phyloP scores from a whole-genome alignment of 2,113 vertebrate species.

The Coturnix japonica region DNA sequence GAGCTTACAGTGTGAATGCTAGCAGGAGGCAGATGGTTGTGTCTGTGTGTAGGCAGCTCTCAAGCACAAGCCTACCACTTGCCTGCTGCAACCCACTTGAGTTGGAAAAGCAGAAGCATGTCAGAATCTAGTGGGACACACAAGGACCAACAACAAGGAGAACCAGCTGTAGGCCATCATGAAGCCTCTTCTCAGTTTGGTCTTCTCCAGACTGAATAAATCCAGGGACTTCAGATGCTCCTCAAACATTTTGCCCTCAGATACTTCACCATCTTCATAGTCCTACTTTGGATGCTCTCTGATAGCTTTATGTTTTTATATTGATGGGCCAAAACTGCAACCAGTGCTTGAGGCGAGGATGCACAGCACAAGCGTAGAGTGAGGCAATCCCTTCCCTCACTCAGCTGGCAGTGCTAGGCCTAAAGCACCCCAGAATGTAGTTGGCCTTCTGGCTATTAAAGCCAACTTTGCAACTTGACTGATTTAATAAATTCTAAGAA shows the following conservation, averaged over 20 bases:
- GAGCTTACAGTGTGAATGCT: not conserved
- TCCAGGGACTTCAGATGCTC: too few relatives aligned
- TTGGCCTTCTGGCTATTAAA: not conserved
- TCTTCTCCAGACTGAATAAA: too few relatives aligned
- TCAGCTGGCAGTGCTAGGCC: not conserved
- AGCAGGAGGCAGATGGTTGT: not conserved
- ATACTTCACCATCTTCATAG: too few relatives aligned
- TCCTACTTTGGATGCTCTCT: too few relatives aligned
- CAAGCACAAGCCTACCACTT: not conserved
- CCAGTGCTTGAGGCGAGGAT: too few relatives aligned
- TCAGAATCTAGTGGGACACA: not conserved
- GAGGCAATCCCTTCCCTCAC: too few relatives aligned
- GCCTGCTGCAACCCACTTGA: not conserved
- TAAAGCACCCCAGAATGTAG: not conserved
- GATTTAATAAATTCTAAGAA: not conserved
- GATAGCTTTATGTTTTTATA: too few relatives aligned
- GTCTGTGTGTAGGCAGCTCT: not conserved
- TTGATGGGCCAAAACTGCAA: too few relatives aligned
- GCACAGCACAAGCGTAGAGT: too few relatives aligned
- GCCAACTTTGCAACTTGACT: not conserved
- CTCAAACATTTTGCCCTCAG: too few relatives aligned
- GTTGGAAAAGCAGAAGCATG: not conserved
- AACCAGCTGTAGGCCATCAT: not conserved
- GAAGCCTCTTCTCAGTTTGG: too few relatives aligned
- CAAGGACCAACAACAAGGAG: not conserved